A percentile compares a stretch with the other conserved stretches of the same genome.
phyloP scores from a whole-genome alignment of 2,113 vertebrate species.

The Sebastes schlegelii region DNA sequence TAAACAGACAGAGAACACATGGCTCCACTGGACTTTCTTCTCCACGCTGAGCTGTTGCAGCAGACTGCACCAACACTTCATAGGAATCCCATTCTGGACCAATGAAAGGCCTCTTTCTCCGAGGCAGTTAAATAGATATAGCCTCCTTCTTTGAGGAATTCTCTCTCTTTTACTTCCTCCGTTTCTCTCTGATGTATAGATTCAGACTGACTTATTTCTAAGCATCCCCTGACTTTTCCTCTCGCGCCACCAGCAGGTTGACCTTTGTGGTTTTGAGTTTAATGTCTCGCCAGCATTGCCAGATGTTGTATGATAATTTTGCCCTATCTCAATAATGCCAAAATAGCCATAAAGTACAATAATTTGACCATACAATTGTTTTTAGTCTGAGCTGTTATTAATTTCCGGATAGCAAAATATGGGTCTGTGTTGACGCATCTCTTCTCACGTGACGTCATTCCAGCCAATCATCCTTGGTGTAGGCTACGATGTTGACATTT shows the following conservation, averaged over 20 bases:
- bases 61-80: constrained; percentile 58
- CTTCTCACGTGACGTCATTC: too few species aligned
- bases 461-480: too few species aligned
- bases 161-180: constrained; percentile 27
- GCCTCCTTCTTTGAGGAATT: constrained; percentile 45
- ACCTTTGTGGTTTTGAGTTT: constrained; percentile 2
- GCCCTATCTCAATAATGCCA: too few species aligned
- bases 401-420: too few species aligned
- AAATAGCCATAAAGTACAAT: too few species aligned
- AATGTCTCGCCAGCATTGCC: neutral
- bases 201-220: neutral
- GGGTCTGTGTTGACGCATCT: too few species aligned
- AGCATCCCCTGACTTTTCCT: neutral
- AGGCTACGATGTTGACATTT: too few species aligned
- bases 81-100: constrained; percentile 62
- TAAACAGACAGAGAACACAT: constrained; percentile 81
- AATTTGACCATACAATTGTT: too few species aligned
- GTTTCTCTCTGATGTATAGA: neutral
- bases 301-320: too few species aligned
- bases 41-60: constrained; percentile 60
- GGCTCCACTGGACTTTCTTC: constrained; percentile 73
- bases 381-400: too few species aligned
- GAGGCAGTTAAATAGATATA: constrained; percentile 50
- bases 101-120: constrained; percentile 69
- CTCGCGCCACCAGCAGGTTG: neutral